These are phyloP conservation scores for Cyprinodon tularosa DNA, from an alignment of 2,113 vertebrate species.

Conservation along the genomic window DNA sequence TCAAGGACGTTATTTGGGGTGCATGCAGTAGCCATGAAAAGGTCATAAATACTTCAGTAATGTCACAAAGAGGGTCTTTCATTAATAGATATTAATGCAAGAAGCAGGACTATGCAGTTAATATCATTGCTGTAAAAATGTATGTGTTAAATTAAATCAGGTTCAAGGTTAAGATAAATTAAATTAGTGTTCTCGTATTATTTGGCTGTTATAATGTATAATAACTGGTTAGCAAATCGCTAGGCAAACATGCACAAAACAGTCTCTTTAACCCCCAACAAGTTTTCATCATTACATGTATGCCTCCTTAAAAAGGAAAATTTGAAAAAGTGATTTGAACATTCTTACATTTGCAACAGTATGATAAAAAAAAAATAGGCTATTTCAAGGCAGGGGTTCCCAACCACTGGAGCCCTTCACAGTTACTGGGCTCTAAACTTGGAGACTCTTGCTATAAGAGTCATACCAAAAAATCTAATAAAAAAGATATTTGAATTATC, in stretches of 20 bases:
- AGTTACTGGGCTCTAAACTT: too few species aligned
- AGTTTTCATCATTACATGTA: too few species aligned
- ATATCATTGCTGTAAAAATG: slow-evolving; percentile 14
- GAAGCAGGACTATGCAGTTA: neutral
- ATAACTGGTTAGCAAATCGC: neutral
- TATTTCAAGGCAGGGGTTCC: too few species aligned
- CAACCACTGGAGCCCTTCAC: too few species aligned
- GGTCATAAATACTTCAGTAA: slow-evolving; percentile 45
- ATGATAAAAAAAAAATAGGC: too few species aligned
- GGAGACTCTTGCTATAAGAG: too few species aligned
- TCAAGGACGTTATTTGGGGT: slow-evolving; percentile 53
- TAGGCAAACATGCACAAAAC: neutral
- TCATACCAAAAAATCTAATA: too few species aligned
- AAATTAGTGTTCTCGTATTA: neutral
- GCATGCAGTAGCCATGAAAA: slow-evolving; percentile 48
- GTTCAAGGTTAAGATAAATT: neutral
- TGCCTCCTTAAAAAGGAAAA: too few species aligned
- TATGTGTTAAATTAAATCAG: slow-evolving; percentile 1
- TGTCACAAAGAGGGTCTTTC: slow-evolving; percentile 39
- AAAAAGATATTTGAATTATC: too few species aligned
- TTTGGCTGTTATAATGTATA: neutral
- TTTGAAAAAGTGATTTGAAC: too few species aligned
- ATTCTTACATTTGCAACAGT: too few species aligned
- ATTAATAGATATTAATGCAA: slow-evolving; percentile 15
- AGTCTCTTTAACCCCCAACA: neutral